These are phyloP conservation scores for Ascaphus truei DNA, from an alignment of 2,113 vertebrate genomes.

Conservation along the genomic window DNA sequence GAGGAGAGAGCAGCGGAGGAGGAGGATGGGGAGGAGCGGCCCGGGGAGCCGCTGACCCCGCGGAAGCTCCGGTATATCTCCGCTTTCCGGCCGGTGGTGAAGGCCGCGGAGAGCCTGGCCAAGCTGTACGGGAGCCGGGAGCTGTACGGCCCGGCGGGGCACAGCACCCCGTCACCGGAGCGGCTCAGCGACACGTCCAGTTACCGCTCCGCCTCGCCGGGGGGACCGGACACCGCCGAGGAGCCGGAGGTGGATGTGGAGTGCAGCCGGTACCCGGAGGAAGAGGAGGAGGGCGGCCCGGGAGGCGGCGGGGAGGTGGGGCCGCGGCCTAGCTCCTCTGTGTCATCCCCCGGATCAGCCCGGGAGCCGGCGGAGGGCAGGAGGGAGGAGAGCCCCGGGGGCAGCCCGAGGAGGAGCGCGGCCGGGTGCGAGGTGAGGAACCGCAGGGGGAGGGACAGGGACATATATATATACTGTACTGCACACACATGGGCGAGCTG, in stretches of 20 bases:
- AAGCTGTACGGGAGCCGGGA: constrained; percentile 89
- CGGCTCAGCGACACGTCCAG: constrained; percentile 91
- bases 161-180: constrained; percentile 84
- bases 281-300: constrained; percentile 62
- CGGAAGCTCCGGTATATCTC: constrained; percentile 87
- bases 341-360: constrained; percentile 28
- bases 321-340: constrained; percentile 28
- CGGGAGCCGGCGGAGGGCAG: constrained; percentile 54
- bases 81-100: constrained; percentile 89
- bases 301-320: background rate
- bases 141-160: constrained; percentile 56
- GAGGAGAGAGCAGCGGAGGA: constrained; percentile 61
- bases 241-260: constrained; percentile 93
- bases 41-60: constrained; percentile 67
- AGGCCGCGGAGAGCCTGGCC: constrained; percentile 88
- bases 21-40: constrained; percentile 71
- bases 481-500: no score
- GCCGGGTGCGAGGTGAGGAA: constrained; percentile 54
- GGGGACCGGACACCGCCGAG: constrained; percentile 79
- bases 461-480: no score
- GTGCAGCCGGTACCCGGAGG: constrained; percentile 78
- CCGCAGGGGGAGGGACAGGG: no score
- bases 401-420: constrained; percentile 51
- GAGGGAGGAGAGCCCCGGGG: constrained; percentile 61
- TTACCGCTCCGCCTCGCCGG: constrained; percentile 82